Evolutionary conservation across 2,888 invertebrate species (phyloP).

Genomic region (Netelia inedita): DNA sequence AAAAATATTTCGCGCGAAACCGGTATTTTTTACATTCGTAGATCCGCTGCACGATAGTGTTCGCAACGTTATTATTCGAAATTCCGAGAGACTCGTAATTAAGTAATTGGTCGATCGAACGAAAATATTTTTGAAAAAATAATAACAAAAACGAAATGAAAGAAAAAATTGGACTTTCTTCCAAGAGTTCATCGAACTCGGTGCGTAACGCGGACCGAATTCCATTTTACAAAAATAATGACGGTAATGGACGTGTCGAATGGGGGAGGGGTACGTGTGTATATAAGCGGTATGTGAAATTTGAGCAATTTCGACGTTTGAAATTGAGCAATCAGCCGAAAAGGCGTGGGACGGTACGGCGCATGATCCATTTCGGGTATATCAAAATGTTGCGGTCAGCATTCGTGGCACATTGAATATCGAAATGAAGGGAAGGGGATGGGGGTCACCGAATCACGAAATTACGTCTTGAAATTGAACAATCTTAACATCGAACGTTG

Average conservation of each 20-base stretch:
- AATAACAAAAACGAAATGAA: not conserved
- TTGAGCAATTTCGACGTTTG: slow-evolving; percentile 62
- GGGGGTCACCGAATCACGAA: slow-evolving; percentile 43
- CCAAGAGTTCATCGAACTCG: slow-evolving; percentile 28
- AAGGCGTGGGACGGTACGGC: slow-evolving; percentile 25
- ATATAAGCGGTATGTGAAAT: slow-evolving; percentile 43
- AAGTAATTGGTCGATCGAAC: slow-evolving; percentile 21
- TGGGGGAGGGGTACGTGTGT: not conserved
- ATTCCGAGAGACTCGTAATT: slow-evolving; percentile 25
- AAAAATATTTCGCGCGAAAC: not conserved
- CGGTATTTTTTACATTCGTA: slow-evolving; percentile 5
- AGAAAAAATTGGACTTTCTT: slow-evolving; percentile 23
- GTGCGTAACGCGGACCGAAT: slow-evolving; percentile 17
- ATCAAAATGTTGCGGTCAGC: slow-evolving; percentile 58
- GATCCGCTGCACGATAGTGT: not conserved
- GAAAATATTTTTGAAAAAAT: not conserved
- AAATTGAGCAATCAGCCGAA: slow-evolving; percentile 66
- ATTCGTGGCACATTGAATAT: slow-evolving; percentile 50
- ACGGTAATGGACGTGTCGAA: slow-evolving; percentile 30
- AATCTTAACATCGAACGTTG: slow-evolving; percentile 58
- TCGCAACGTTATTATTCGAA: slow-evolving; percentile 7
- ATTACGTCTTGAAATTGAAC: slow-evolving; percentile 63
- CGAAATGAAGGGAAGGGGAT: slow-evolving; percentile 45
- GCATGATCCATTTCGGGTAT: slow-evolving; percentile 55
- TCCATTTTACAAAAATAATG: slow-evolving; percentile 33